Base-by-base conservation (phyloP, 2,797 vertebrate species). In the Microctenopoma steveboyesi region DNA sequence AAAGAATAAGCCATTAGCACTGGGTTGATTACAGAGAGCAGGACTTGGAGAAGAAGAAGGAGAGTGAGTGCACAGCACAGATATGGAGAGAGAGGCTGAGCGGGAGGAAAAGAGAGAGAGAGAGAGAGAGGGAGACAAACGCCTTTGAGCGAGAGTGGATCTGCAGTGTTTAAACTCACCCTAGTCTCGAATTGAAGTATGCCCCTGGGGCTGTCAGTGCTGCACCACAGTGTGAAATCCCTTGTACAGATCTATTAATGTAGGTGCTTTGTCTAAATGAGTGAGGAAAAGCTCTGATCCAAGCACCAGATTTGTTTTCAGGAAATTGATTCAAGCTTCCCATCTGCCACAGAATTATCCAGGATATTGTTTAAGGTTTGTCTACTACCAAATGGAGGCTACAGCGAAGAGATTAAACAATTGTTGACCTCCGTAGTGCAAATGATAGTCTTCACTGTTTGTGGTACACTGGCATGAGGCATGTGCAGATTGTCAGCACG, bases 1-100 rank as follows among this genome's bases (percentile, higher is more conserved):
- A 98, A 97, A 98, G 94, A 98, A 96, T 95, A 98, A 96, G 94
- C 97, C 96, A 97, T 98, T 98, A 97, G 96, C 95, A 95, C 94
- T 95, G 95, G 94, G 93, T 96, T 98, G 98, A 99, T 99, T 98
- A 98, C 96, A 94, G 93, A 92, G 89, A 90, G 92, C 92, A 93
- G 92, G 91, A 89, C 89, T 78, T 92, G 88, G 88, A 90, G 94
- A 93, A 90, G 94, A 93, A 94, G 95, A 92, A 91, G 95, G 95
- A 95, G 89, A 86, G 89, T 70, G 84, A 88, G 90, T 86, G 86
- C 88, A 86, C 61, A 11, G 82, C 3, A 56, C 74, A 84, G 87
- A 91, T 90, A 90, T 71, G 79, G 82, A 75, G 72, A 68, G 72
- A 77, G 83, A 69, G 69, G 59, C 70, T 61, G 72, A 66, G 59